These are phyloP conservation scores for Xenopus petersii DNA, from an alignment of 2,797 vertebrate genomes.

Conservation along the genomic window DNA sequence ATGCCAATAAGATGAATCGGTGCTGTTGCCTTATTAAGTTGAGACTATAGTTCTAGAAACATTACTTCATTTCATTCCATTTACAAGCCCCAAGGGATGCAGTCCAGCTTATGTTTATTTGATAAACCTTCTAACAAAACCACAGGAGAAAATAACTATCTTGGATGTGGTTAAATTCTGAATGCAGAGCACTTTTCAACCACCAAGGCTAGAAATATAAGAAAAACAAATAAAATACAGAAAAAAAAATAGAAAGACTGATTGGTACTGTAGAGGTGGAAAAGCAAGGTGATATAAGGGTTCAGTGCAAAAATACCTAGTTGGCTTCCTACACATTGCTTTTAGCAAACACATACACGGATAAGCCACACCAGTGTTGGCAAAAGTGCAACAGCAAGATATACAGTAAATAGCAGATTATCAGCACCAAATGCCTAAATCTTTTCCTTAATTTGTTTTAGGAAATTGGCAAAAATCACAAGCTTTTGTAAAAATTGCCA, in stretches of 20 bases:
- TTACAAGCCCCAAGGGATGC: background rate
- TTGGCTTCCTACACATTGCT: too few species aligned
- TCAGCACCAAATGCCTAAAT: too few species aligned
- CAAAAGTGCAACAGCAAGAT: too few species aligned
- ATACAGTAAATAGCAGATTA: too few species aligned
- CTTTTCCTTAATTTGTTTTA: too few species aligned
- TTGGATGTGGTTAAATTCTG: background rate
- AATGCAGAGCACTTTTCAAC: background rate
- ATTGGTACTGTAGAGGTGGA: too few species aligned
- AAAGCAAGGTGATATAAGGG: too few species aligned
- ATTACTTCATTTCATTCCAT: slow-evolving; percentile 14
- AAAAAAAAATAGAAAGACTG: background rate
- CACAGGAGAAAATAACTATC: background rate
- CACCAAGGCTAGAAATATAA: background rate
- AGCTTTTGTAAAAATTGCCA: too few species aligned
- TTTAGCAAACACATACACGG: too few species aligned
- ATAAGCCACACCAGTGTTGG: too few species aligned
- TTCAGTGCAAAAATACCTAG: too few species aligned
- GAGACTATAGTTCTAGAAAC: slow-evolving; percentile 3
- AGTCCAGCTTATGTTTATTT: slow-evolving; percentile 21
- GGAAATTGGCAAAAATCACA: too few species aligned
- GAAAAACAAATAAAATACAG: background rate
- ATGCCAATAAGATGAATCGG: slow-evolving; percentile 30
- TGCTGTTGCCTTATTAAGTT: slow-evolving; percentile 15
- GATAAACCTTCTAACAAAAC: slow-evolving; percentile 5